Conservation (phyloP, 1,140 invertebrate genomes). For the Nasonia vitripennis region DNA sequence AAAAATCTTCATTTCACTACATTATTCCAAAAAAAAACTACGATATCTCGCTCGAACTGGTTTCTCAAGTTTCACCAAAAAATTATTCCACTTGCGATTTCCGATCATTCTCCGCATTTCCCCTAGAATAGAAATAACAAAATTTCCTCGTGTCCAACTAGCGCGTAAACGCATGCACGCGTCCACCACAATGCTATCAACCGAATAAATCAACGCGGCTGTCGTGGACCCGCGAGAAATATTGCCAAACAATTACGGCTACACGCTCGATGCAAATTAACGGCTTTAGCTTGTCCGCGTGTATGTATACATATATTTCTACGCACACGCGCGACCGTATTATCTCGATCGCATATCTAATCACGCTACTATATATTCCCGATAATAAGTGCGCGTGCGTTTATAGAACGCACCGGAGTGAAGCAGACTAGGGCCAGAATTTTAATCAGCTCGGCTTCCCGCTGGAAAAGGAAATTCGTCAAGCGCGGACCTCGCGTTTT, state of each 20-base stretch:
- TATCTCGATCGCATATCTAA: conserved; percentile 3
- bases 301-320: background rate
- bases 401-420: background rate
- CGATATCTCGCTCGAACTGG: no score
- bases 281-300: background rate
- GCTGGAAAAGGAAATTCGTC: background rate
- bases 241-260: background rate
- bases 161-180: background rate
- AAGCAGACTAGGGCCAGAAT: background rate
- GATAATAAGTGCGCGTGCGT: background rate
- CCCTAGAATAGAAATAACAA: background rate
- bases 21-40: no score
- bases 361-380: background rate
- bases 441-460: background rate
- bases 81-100: background rate
- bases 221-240: background rate
- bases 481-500: background rate
- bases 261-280: background rate
- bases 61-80: background rate
- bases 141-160: background rate
- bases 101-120: no score
- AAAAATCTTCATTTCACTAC: no score
- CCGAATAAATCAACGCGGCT: background rate
- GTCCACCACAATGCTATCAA: background rate
- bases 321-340: background rate